Conservation (phyloP, 2,113 vertebrate species). For the Diphyllodes magnificus region DNA sequence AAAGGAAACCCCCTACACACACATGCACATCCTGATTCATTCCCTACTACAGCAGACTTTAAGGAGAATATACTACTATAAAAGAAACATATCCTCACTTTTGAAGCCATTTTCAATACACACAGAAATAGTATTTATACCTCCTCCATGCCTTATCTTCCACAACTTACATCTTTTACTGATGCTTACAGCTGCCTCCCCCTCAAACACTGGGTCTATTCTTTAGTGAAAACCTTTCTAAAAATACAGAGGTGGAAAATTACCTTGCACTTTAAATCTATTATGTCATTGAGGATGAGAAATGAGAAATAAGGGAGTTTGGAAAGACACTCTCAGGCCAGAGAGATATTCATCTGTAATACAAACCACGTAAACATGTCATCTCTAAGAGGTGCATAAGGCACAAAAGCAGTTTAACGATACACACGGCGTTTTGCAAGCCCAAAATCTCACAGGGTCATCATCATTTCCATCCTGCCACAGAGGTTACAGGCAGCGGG, state of each 20-base stretch:
- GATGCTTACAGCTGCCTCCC: not conserved
- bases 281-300: not conserved
- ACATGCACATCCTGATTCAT: not conserved
- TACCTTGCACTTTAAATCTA: not conserved
- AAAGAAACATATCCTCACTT: not conserved
- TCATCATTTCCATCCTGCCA: not conserved
- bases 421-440: not conserved
- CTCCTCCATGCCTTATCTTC: not conserved
- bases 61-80: not conserved
- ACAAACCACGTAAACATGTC: not conserved
- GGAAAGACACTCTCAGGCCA: not conserved
- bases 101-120: not conserved
- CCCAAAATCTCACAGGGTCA: not conserved
- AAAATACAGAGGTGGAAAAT: not conserved
- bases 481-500: fast-evolving
- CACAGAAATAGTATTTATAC: not conserved
- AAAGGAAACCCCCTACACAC: not conserved
- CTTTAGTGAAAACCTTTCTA: not conserved
- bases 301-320: not conserved
- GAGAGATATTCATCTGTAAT: not conserved
- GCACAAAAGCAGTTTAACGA: not conserved
- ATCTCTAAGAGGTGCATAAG: not conserved
- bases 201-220: not conserved
- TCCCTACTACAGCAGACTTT: not conserved
- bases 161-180: not conserved